A percentile compares a stretch with the other conserved stretches of the same genome.
These are phyloP conservation scores for Rhombomys opimus DNA, from an alignment of 2,113 vertebrate species.

Conservation along the genomic window DNA sequence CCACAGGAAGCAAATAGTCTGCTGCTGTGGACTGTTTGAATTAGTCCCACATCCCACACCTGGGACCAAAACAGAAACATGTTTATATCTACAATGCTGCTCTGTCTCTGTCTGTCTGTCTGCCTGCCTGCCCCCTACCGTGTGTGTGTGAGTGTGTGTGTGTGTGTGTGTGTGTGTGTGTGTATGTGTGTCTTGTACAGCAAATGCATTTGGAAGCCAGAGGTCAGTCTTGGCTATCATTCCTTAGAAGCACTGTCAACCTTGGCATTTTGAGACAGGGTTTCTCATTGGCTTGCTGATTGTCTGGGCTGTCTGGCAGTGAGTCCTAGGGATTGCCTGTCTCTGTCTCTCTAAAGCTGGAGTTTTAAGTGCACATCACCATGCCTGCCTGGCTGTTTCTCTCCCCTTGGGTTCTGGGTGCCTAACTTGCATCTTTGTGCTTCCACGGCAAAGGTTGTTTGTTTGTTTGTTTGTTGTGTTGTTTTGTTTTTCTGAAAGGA, in stretches of 20 bases:
- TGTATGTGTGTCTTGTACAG: no score
- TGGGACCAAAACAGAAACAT: no score
- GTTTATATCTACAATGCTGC: no score
- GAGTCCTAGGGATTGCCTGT: no score
- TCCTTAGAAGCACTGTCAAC: background rate
- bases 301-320: background rate
- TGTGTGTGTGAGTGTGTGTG: no score
- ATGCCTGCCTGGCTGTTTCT: background rate
- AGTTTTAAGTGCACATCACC: background rate
- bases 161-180: no score
- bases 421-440: background rate
- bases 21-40: no score
- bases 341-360: background rate
- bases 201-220: background rate
- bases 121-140: no score
- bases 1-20: no score
- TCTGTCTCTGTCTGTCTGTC: no score
- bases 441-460: background rate
- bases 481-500: background rate
- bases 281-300: background rate
- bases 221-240: background rate
- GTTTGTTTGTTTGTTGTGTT: no score
- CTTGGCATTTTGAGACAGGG: background rate
- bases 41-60: no score
- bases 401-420: background rate